A percentile compares a stretch with the other conserved stretches of the same genome.
Evolutionary conservation across 2,888 invertebrate genomes (phyloP).

Genomic region (Agonum fuliginosum): DNA sequence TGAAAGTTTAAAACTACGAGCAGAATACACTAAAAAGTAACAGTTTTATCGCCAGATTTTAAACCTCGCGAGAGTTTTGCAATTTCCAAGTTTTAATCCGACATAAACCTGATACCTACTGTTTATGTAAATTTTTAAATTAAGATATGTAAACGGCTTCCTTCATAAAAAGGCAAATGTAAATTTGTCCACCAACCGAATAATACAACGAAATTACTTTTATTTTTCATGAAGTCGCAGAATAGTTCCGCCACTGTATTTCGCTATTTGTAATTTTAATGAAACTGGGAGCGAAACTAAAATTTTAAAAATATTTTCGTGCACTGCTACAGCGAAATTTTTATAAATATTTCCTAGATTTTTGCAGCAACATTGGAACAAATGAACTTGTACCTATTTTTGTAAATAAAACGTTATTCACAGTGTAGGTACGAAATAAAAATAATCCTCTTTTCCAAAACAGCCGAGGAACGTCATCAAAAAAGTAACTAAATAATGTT

Average conservation of each 20-base stretch:
- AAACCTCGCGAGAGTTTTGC: slow-evolving; percentile 47
- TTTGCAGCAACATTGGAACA: no score
- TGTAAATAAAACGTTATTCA: no score
- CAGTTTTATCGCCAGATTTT: slow-evolving; percentile 51
- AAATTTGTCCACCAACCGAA: slow-evolving; percentile 44
- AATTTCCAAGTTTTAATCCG: slow-evolving; percentile 56
- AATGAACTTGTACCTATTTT: no score
- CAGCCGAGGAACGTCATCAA: no score
- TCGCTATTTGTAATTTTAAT: neutral
- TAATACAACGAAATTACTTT: slow-evolving; percentile 24
- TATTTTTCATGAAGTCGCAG: slow-evolving; percentile 5
- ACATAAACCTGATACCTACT: slow-evolving; percentile 54
- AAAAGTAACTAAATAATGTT: no score
- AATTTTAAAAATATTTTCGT: neutral
- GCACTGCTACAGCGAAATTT: neutral
- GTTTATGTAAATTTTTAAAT: slow-evolving; percentile 56
- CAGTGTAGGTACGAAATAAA: no score
- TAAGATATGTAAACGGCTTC: slow-evolving; percentile 49
- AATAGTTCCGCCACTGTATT: neutral
- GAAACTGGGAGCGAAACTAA: neutral
- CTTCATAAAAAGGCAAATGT: slow-evolving; percentile 42
- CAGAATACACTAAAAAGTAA: slow-evolving; percentile 49
- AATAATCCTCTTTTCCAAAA: no score
- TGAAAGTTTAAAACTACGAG: slow-evolving; percentile 37
- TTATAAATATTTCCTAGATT: no score